These are phyloP conservation scores for Strigamia maritima DNA, from an alignment of 2,888 invertebrate species.

Conservation along the genomic window DNA sequence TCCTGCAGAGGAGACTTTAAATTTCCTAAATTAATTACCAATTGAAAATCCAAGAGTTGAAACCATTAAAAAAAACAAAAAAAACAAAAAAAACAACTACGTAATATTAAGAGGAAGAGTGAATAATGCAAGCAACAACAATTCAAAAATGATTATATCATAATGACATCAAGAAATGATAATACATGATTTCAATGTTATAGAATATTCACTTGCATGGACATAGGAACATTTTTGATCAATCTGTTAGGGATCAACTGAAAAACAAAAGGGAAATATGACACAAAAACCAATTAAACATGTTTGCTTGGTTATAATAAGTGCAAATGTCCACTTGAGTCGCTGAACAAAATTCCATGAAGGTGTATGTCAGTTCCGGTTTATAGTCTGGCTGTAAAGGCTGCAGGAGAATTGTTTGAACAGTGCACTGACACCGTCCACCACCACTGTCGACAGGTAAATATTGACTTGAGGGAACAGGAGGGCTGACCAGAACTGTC, in stretches of 20 bases:
- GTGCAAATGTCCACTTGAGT: conserved; percentile 11
- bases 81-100: too few species aligned
- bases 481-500: conserved; percentile 10
- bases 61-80: background rate
- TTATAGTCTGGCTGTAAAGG: conserved; percentile 5
- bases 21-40: background rate
- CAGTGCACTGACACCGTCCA: conserved; percentile 4
- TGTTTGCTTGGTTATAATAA: background rate
- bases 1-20: background rate
- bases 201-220: conserved; percentile 1
- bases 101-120: background rate
- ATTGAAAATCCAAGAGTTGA: background rate
- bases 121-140: background rate
- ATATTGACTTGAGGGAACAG: conserved; percentile 15
- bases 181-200: background rate
- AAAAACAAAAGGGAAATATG: background rate
- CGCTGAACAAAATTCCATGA: conserved; percentile 7
- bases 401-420: conserved; percentile 15
- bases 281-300: background rate
- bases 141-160: background rate
- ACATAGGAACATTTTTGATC: conserved; percentile 15
- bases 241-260: background rate
- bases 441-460: conserved; percentile 5
- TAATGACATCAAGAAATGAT: background rate
- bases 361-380: conserved; percentile 11